phyloP scores from a whole-genome alignment of 2,888 invertebrate species.

The Heliconius cydno region DNA sequence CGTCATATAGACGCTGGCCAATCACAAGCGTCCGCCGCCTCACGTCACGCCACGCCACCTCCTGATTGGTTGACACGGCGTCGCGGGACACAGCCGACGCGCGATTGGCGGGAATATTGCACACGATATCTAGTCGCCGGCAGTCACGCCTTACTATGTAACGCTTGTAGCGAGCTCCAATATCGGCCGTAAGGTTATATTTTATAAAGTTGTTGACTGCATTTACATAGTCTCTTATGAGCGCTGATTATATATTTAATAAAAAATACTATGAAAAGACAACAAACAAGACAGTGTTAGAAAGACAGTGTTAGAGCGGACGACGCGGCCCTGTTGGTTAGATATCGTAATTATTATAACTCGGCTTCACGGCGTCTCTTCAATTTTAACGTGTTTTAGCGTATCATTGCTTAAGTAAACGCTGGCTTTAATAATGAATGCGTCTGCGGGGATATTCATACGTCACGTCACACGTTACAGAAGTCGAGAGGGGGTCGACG shows the following conservation, averaged over 20 bases:
- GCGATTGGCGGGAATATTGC: not conserved
- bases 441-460: not conserved
- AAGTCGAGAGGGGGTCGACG: not conserved
- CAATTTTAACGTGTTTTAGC: conserved; percentile 50
- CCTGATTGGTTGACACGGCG: conserved; percentile 23
- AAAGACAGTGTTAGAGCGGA: not conserved
- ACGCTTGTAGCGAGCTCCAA: conserved; percentile 69
- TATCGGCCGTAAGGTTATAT: conserved; percentile 57
- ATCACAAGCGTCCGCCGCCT: not conserved
- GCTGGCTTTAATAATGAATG: conserved; percentile 48
- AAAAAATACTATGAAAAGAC: conserved; percentile 40
- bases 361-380: conserved; percentile 47
- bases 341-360: conserved; percentile 38
- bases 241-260: conserved; percentile 39
- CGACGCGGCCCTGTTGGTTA: conserved; percentile 20
- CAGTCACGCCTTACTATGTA: conserved; percentile 66
- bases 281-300: not conserved
- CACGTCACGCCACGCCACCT: not conserved
- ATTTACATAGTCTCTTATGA: conserved; percentile 46
- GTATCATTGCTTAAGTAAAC: conserved; percentile 49
- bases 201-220: conserved; percentile 45
- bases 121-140: conserved; percentile 72
- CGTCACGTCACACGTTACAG: not conserved
- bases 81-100: not conserved
- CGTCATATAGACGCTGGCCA: conserved; percentile 86